These are phyloP conservation scores for Stenopsyche tienmushanensis DNA, from an alignment of 1,140 invertebrate genomes.

Conservation along the genomic window DNA sequence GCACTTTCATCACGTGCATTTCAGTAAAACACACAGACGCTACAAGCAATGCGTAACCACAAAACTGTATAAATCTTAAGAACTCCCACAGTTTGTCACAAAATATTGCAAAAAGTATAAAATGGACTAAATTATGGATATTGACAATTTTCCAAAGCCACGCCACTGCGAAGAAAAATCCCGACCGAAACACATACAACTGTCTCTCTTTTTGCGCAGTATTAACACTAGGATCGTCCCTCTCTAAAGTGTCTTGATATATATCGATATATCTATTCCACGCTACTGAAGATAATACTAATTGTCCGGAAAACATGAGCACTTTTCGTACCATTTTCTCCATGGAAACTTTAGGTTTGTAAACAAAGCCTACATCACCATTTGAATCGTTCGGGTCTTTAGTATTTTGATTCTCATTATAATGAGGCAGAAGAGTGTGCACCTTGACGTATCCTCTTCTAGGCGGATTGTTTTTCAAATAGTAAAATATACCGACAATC, in stretches of 20 bases:
- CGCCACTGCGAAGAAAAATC: conserved; percentile 70
- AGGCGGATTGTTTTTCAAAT: conserved; percentile 67
- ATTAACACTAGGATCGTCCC: conserved; percentile 52
- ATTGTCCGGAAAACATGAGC: conserved; percentile 66
- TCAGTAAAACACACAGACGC: conserved; percentile 61
- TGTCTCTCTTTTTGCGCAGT: conserved; percentile 54
- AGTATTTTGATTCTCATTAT: conserved; percentile 53
- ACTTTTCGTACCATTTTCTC: conserved; percentile 65
- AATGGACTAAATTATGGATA: conserved; percentile 75
- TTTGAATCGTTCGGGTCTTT: conserved; percentile 55
- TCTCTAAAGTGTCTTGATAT: conserved; percentile 74
- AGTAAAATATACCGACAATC: conserved; percentile 64
- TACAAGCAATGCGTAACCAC: conserved; percentile 60
- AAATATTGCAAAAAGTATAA: conserved; percentile 74
- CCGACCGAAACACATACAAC: conserved; percentile 60
- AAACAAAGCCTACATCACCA: conserved; percentile 57
- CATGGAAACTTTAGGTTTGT: conserved; percentile 65
- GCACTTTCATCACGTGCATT: conserved; percentile 57
- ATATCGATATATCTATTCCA: conserved; percentile 81
- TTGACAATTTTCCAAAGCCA: conserved; percentile 78
- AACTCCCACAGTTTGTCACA: conserved; percentile 78
- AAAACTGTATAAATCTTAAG: conserved; percentile 63
- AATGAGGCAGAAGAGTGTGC: conserved; percentile 53
- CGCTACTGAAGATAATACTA: conserved; percentile 68
- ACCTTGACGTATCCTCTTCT: conserved; percentile 66